These are phyloP conservation scores for Phymatocera aterrima DNA, from an alignment of 2,888 invertebrate genomes.

Conservation along the genomic window DNA sequence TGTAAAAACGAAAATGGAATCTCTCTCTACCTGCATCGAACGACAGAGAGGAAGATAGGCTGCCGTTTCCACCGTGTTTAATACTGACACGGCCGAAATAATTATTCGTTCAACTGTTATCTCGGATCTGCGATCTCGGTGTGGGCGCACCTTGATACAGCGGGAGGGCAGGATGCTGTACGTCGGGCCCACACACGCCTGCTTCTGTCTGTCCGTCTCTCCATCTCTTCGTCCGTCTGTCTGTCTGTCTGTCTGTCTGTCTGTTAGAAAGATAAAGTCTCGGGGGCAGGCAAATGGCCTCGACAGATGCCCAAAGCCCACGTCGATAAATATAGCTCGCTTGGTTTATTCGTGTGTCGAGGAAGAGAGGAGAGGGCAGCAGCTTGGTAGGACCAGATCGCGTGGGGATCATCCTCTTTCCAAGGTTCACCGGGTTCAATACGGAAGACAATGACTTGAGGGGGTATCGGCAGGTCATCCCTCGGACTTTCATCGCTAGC, in stretches of 20 bases:
- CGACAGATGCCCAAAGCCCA: conserved; percentile 45
- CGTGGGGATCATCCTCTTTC: conserved; percentile 25
- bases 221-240: conserved; percentile 9
- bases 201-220: conserved; percentile 40
- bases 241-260: conserved; percentile 38
- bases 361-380: no score
- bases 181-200: conserved; percentile 39
- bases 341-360: background rate
- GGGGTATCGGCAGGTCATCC: background rate
- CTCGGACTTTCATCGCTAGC: background rate
- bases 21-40: no score
- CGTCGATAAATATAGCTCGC: conserved; percentile 41
- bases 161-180: conserved; percentile 40
- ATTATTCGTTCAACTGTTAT: background rate
- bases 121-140: conserved; percentile 19
- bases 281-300: conserved; percentile 37
- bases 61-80: background rate
- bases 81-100: background rate
- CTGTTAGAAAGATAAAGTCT: conserved; percentile 43
- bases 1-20: no score
- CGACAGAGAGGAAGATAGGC: no score
- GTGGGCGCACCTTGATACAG: conserved; percentile 33
- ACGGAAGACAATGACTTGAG: conserved; percentile 10
- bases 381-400: conserved; percentile 8
- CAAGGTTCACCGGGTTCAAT: conserved; percentile 9